A percentile compares a stretch with the other conserved stretches of the same genome.
These are phyloP conservation scores for Seladonia tumulorum DNA, from an alignment of 2,888 invertebrate species.

Conservation along the genomic window DNA sequence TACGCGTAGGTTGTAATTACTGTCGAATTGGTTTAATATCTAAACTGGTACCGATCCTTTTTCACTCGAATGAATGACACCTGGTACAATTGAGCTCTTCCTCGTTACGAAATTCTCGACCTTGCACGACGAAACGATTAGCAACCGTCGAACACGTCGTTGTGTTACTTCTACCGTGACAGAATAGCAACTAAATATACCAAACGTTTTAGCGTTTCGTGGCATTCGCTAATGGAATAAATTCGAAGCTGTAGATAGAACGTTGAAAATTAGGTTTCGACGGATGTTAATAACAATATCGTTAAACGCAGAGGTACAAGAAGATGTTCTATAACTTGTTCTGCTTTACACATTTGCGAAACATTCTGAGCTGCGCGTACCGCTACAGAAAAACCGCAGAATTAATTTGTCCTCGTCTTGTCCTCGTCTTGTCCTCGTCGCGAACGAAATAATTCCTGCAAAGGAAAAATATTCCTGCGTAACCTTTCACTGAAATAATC, in stretches of 20 bases:
- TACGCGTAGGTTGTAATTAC: constrained; percentile 57
- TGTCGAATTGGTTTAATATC: constrained; percentile 42
- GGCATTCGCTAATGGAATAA: neutral
- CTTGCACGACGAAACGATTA: constrained; percentile 33
- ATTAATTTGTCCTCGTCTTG: neutral
- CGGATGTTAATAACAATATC: neutral
- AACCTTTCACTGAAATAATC: neutral
- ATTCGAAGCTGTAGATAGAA: neutral
- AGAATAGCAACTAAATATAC: neutral
- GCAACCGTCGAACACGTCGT: neutral
- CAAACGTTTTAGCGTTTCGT: neutral
- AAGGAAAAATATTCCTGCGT: neutral
- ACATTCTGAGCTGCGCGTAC: neutral
- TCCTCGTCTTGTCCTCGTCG: neutral
- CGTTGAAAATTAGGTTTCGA: neutral
- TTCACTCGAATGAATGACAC: constrained; percentile 24
- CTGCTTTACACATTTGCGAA: neutral
- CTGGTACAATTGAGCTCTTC: constrained; percentile 52
- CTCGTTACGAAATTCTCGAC: constrained; percentile 49
- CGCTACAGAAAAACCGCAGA: neutral
- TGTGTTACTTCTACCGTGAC: neutral
- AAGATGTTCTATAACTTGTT: neutral
- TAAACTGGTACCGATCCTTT: constrained; percentile 41
- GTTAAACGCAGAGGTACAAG: neutral
- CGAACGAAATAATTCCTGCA: neutral